Evolutionary conservation across 2,113 vertebrate species (phyloP), one percentile per base, ranked within the genome.

Genomic region (Sorex araneus): DNA sequence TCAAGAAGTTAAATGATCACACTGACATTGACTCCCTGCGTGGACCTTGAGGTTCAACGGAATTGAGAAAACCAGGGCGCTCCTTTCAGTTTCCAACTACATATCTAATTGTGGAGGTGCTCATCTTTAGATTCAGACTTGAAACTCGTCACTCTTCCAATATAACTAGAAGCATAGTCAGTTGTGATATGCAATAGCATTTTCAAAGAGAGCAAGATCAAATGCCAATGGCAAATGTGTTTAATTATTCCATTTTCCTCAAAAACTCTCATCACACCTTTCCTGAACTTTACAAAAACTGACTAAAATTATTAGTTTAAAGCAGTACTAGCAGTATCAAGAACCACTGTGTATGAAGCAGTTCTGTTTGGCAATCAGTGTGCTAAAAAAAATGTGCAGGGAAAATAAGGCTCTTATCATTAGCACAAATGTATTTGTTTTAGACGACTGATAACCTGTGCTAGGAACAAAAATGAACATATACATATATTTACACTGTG

Each of bases 181-280:
- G 93, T 70, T 84, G 94, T 91, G 94, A 91, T 30, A 96, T 30
- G 81, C 87, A 93, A 95, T 15, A 93, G 93, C 6, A 63, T 60
- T 97, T 97, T 96, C 96, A 96, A 96, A 97, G 97, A 66, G 47
- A 84, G 32, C 71, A 96, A 97, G 93, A 96, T 86, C 95, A 91
- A 97, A 97, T 89, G 78, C 81, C 77, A 96, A 91, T 67, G 91
- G 79, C 92, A 95, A 94, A 95, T 93, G 18, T 71, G 69, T 16
- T 54, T 74, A 90, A 96, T 71, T 63, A 92, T 89, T 91, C 96
- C 40, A 83, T 63, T 93, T 96, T 94, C 89, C 74, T 95, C 74
- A 77, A 81, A 80, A 89, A 66, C 36, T 25, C 10, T 23, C 71
- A 86, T 91, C 73, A 76, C 84, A 84, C 90, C 75, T 71, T 96